These are phyloP conservation scores for Phrixothrix hirtus DNA, from an alignment of 2,888 invertebrate genomes.

Conservation along the genomic window DNA sequence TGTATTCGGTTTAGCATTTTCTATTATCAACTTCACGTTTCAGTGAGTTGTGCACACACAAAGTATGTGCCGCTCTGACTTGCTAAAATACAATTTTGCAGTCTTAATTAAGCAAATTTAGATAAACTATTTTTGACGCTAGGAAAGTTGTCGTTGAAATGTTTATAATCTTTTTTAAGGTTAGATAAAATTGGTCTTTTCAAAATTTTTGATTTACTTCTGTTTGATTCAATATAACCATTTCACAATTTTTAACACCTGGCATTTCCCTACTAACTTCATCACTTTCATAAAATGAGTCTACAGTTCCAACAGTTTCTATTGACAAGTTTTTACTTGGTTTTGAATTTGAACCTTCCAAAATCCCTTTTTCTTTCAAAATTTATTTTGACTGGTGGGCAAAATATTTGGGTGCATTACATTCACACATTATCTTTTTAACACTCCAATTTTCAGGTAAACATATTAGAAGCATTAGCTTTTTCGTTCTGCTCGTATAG, in stretches of 20 bases:
- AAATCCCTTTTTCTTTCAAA: not conserved
- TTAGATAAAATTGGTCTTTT: constrained; percentile 2
- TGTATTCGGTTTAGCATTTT: no score
- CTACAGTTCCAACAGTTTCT: not conserved
- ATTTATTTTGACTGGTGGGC: not conserved
- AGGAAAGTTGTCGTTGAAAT: constrained; percentile 31
- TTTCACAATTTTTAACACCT: not conserved
- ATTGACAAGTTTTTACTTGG: not conserved
- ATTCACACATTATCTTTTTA: no score
- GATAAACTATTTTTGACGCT: no score
- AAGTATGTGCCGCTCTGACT: no score
- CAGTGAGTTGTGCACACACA: no score
- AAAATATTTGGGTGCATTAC: not conserved
- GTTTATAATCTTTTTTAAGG: constrained; percentile 21
- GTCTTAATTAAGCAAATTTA: no score
- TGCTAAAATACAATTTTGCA: no score
- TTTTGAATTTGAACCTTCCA: not conserved
- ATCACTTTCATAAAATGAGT: constrained; percentile 1
- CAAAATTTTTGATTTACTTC: no score
- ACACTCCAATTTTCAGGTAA: no score
- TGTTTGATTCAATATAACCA: not conserved
- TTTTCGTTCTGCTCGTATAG: not conserved
- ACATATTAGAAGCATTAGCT: not conserved
- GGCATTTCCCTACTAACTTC: not conserved
- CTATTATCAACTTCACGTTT: no score